Evolutionary conservation across 2,113 vertebrate genomes (phyloP), one percentile per base, ranked within the genome.

Genomic region (Hyla sarda): DNA sequence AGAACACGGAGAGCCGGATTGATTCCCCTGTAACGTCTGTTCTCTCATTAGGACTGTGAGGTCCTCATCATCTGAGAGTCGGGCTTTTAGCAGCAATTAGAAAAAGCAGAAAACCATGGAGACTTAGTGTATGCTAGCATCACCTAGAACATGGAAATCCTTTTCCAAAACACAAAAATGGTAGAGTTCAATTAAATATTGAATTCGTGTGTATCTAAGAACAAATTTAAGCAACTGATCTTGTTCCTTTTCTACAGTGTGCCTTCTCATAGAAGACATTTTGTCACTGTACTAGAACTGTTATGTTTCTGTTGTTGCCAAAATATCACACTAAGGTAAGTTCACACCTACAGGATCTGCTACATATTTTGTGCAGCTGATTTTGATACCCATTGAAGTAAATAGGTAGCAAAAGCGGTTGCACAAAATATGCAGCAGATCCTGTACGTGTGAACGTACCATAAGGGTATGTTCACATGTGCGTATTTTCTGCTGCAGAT

Each of bases 101-200:
- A 30, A 78, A 45, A 78, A 58, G 52, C 83, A 78, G 83, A 85
- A 84, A 78, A 52, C 73, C 83, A 25, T 78, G 58, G 83, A 85
- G 83, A 78, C 83, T 84, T 84, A 75, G 71, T 50, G 73, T 56
- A 37, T 69, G 83, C 73, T 77, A 77, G 83, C 83, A 85, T 85
- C 47, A 85, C 74, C 83, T 67, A 67, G 45, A 85, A 77, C 83
- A 78, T 67, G 83, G 62, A 85, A 85, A 85, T 78, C 83, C 83
- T 85, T 78, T 85, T 37, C 56, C 21, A 25, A 67, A 85, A 78
- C 83, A 85, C 74, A 78, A 69, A 85, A 85, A 67, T 52, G 83
- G 77, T 85, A 47, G 74, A 58, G 7, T 76, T 85, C 69, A 85
- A 85, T 85, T 85, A 85, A 85, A 84, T 67, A 75, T 78, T 85